Base-by-base conservation (phyloP, 2,888 invertebrate species). In the Parnassius glacialis region DNA sequence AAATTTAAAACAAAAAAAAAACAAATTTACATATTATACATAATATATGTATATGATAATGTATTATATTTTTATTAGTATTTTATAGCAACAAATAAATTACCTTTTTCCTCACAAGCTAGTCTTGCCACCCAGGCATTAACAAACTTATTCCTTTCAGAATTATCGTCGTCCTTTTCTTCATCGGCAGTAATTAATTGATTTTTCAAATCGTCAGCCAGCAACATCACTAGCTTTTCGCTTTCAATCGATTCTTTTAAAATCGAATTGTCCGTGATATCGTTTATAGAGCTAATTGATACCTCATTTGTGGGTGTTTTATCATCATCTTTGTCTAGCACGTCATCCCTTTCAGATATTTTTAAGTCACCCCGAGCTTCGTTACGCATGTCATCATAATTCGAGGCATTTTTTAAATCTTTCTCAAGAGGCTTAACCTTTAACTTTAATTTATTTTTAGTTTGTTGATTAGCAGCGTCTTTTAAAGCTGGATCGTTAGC, bases 241-340 rank as follows among this genome's bases (percentile, higher is more conserved):
- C 92, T 92, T 64, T 92, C 92, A 74, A 92, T 78, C 16, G 92
- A 92, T 70, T 92, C 92, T 70, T 85, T 90, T 2, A 92, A 69
- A 64, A 91, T 81, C 47, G 92, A 90, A 59, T 90, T 90, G 69
- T 92, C 91, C 52, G 92, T 92, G 67, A 90, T 85, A 73, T 92
- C 92, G 65, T 90, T 90, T 52, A 90, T 84, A 10, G 91, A 92
- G 74, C 89, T 87, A 63, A 90, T 80, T 48, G 92, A 91, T 59
- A 91, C 74, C 69, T 92, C 92, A 57, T 92, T 92, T 1, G 91
- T 92, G n/a, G 92, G 91, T 2, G 92, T 92, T 68, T 92, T 88
- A 67, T 90, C 87, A 65, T 85, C 86, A 54, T 86, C 87, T 67
- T 82, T 88, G 53, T 87, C 86, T 62, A 77, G 66, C 5, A 74